Percentiles rank a stretch among this genome's conserved stretches.
These are phyloP conservation scores for Palaemon carinicauda DNA, from an alignment of 1,140 invertebrate species.

Conservation along the genomic window DNA sequence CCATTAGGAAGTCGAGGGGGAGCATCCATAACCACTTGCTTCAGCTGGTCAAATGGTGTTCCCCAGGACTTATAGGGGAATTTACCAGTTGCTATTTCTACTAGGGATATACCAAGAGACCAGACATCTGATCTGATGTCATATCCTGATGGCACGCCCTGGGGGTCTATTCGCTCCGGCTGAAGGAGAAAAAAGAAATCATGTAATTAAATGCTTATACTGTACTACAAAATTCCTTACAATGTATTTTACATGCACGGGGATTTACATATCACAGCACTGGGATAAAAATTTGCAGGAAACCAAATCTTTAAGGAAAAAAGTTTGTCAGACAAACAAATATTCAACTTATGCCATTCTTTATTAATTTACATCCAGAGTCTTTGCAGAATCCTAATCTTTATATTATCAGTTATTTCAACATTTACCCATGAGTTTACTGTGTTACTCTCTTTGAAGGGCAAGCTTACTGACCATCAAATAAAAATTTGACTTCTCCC, in stretches of 20 bases:
- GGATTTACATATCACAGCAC: background rate
- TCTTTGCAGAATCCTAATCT: no score
- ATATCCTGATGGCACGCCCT: conserved; percentile 75
- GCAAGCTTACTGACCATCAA: no score
- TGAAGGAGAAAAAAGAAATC: conserved; percentile 62
- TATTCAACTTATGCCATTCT: no score
- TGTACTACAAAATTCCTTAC: background rate
- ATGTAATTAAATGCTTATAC: background rate
- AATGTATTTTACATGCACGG: background rate
- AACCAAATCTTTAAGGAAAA: no score
- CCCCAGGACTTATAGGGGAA: conserved; percentile 86
- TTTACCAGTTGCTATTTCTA: conserved; percentile 79
- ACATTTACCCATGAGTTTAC: no score
- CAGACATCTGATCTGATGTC: conserved; percentile 96
- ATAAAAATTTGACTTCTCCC: no score
- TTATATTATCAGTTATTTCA: no score
- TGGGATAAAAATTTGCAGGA: no score
- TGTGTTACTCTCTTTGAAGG: no score
- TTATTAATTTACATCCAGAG: no score
- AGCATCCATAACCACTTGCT: conserved; percentile 89
- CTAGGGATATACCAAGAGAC: conserved; percentile 92
- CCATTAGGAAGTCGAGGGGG: conserved; percentile 71
- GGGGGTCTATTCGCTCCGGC: conserved; percentile 93
- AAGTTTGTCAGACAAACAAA: no score
- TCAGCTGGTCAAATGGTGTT: conserved; percentile 92